A percentile compares a stretch with the other conserved stretches of the same genome.
phyloP scores from a whole-genome alignment of 2,797 vertebrate genomes.

The Eutrigla gurnardus region DNA sequence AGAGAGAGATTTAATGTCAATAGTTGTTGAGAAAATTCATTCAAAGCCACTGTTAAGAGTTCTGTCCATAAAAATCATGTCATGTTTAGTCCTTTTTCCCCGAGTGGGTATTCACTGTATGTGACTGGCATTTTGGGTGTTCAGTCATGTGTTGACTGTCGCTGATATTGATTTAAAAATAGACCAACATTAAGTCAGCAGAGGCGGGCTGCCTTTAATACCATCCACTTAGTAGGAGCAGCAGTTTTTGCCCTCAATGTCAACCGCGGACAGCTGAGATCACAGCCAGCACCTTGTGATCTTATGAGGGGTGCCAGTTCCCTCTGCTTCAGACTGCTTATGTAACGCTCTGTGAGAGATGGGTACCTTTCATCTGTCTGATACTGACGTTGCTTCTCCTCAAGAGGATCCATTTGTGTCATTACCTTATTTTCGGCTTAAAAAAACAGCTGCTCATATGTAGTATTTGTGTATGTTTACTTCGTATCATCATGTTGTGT shows the following conservation, averaged over 20 bases:
- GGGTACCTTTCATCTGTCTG: slow-evolving; percentile 4
- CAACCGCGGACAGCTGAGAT: slow-evolving; percentile 54
- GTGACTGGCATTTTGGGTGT: slow-evolving; percentile 20
- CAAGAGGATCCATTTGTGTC: slow-evolving; percentile 8
- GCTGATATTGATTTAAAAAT: slow-evolving; percentile 68
- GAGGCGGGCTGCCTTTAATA: slow-evolving; percentile 33
- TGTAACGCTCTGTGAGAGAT: slow-evolving; percentile 49
- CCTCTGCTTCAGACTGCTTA: slow-evolving; percentile 59
- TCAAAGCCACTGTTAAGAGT: slow-evolving; percentile 9
- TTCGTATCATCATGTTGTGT: not conserved
- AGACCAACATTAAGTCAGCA: slow-evolving; percentile 60
- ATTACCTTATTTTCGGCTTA: slow-evolving; percentile 6
- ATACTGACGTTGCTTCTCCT: slow-evolving; percentile 23
- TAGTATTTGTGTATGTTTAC: not conserved
- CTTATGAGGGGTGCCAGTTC: slow-evolving; percentile 31
- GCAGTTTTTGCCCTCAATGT: slow-evolving; percentile 32
- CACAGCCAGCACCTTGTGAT: slow-evolving; percentile 62
- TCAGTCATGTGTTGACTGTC: slow-evolving; percentile 56
- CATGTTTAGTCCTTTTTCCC: slow-evolving; percentile 24
- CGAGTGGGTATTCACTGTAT: slow-evolving; percentile 9
- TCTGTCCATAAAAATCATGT: slow-evolving; percentile 25
- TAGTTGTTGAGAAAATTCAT: not conserved
- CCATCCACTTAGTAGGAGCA: slow-evolving; percentile 39
- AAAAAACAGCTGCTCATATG: not conserved
- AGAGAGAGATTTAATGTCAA: too few species aligned